Conservation (phyloP, 2,797 vertebrate species). For the Lepilemur ruficaudatus region DNA sequence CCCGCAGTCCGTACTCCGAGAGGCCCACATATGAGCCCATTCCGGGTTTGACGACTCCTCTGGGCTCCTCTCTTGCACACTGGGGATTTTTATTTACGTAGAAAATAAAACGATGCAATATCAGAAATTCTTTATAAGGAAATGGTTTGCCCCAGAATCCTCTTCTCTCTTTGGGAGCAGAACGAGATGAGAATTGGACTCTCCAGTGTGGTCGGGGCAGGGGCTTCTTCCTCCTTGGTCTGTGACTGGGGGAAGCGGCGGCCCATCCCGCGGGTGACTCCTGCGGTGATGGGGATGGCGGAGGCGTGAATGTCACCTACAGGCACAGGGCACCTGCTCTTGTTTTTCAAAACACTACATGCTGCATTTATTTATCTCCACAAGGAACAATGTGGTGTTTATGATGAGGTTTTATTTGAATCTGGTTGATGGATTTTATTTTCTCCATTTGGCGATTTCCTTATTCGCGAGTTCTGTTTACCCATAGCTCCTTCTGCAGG, state of each 20-base stretch:
- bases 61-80: rapidly evolving
- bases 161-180: background rate
- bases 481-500: background rate
- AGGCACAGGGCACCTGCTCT: background rate
- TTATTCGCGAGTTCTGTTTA: background rate
- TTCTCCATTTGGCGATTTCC: background rate
- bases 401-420: background rate
- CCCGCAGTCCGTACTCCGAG: background rate
- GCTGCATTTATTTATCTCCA: background rate
- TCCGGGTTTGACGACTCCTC: rapidly evolving
- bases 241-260: background rate
- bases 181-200: background rate
- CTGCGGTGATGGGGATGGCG: background rate
- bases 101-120: no score
- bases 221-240: rapidly evolving
- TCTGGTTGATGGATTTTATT: background rate
- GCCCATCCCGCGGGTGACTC: no score
- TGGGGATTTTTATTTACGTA: background rate
- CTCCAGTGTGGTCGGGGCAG: background rate
- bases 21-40: background rate
- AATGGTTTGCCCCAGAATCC: background rate
- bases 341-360: background rate
- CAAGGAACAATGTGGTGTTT: background rate
- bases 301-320: background rate
- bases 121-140: background rate